Conservation (phyloP, 2,113 vertebrate species). For the Phalacrocorax brasilianus region DNA sequence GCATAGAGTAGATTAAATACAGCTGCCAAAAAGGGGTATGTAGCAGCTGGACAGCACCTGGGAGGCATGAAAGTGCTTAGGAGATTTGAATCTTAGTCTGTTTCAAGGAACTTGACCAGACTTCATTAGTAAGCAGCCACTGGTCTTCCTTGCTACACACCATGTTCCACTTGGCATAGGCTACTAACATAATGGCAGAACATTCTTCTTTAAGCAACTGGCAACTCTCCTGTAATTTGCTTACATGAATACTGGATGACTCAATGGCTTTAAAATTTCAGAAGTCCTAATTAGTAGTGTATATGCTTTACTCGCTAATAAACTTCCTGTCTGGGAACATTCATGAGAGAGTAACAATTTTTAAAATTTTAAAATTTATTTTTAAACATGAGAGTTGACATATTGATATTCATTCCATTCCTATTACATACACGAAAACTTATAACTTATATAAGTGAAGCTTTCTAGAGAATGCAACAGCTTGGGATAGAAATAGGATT, state of each 20-base stretch:
- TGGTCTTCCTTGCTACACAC: background rate
- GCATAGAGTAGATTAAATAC: background rate
- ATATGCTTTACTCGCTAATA: background rate
- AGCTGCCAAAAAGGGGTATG: background rate
- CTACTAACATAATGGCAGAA: background rate
- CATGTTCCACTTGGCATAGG: background rate
- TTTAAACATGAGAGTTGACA: background rate
- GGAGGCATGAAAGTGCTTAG: background rate
- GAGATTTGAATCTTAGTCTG: background rate
- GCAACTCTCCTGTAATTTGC: background rate
- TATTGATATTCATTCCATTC: background rate
- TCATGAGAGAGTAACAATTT: background rate
- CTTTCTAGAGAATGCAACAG: background rate
- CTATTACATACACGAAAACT: background rate
- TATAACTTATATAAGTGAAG: background rate
- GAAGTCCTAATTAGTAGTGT: background rate
- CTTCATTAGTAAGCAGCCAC: background rate
- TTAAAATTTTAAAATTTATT: background rate
- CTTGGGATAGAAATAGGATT: background rate
- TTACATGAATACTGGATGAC: background rate
- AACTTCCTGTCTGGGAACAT: background rate
- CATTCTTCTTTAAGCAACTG: background rate
- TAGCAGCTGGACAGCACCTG: background rate
- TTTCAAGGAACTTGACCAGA: background rate
- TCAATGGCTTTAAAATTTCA: background rate